These are phyloP conservation scores for Rhabdomys dilectus DNA, from an alignment of 2,113 vertebrate genomes.

Conservation along the genomic window DNA sequence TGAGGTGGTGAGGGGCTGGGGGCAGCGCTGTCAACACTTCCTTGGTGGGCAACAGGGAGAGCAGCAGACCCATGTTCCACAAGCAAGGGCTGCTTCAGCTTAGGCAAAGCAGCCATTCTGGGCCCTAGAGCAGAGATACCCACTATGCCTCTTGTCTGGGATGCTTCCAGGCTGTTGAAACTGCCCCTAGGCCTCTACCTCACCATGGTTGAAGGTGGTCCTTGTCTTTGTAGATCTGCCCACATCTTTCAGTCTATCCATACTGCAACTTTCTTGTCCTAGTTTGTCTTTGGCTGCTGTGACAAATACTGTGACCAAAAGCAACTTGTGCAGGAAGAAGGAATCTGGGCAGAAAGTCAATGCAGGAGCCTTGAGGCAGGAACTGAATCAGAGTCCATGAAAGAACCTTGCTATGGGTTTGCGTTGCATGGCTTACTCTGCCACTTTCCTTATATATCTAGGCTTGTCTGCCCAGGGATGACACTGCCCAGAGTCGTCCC, in stretches of 20 bases:
- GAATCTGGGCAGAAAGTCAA: background rate
- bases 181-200: background rate
- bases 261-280: background rate
- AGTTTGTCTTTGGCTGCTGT: background rate
- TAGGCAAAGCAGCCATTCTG: background rate
- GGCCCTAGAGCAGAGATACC: background rate
- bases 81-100: background rate
- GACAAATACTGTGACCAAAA: background rate
- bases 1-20: background rate
- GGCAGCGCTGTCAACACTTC: constrained; percentile 22
- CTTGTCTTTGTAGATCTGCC: background rate
- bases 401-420: background rate
- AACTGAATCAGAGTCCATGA: background rate
- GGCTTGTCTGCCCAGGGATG: background rate
- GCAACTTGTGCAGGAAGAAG: background rate
- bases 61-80: background rate
- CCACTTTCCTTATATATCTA: background rate
- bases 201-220: rapidly evolving
- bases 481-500: background rate
- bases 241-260: background rate
- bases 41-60: constrained; percentile 47
- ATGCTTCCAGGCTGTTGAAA: background rate
- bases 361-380: background rate
- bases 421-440: no score
- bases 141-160: rapidly evolving